Evolutionary conservation across 2,888 invertebrate genomes (phyloP).

Genomic region (Brenthis ino): DNA sequence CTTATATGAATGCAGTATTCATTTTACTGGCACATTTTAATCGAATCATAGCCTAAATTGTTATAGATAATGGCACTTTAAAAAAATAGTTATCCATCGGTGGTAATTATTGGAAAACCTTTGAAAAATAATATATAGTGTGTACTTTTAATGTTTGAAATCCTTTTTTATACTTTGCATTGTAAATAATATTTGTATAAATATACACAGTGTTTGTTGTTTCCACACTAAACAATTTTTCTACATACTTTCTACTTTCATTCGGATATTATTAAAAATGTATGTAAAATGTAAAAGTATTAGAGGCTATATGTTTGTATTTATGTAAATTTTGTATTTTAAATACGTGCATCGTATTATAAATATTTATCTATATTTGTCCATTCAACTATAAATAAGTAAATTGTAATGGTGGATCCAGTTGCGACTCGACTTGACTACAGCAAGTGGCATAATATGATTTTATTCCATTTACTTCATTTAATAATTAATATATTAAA

Average conservation of each 20-base stretch:
- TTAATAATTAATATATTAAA: too few relatives aligned
- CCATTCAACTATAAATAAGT: too few relatives aligned
- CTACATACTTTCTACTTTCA: background rate
- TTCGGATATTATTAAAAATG: background rate
- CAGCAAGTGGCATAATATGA: too few relatives aligned
- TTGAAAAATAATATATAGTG: background rate
- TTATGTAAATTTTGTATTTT: background rate
- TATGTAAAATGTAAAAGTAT: conserved; percentile 11
- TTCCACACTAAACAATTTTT: background rate
- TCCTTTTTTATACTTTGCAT: too few relatives aligned
- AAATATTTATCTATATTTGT: too few relatives aligned
- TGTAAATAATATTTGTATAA: background rate
- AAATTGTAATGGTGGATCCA: too few relatives aligned
- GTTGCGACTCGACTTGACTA: too few relatives aligned
- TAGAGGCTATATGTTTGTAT: conserved; percentile 9
- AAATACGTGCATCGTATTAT: too few relatives aligned
- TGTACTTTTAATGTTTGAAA: background rate
- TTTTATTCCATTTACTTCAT: too few relatives aligned
- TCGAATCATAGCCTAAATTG: too few relatives aligned
- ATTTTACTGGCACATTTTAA: too few relatives aligned
- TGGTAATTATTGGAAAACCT: background rate
- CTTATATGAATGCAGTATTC: background rate
- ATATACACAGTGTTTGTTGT: background rate
- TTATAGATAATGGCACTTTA: background rate
- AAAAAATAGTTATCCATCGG: background rate